Percentiles rank a stretch among this genome's conserved stretches.
Conservation (phyloP, 2,113 vertebrate species). For the Notarius quadriscutis region DNA sequence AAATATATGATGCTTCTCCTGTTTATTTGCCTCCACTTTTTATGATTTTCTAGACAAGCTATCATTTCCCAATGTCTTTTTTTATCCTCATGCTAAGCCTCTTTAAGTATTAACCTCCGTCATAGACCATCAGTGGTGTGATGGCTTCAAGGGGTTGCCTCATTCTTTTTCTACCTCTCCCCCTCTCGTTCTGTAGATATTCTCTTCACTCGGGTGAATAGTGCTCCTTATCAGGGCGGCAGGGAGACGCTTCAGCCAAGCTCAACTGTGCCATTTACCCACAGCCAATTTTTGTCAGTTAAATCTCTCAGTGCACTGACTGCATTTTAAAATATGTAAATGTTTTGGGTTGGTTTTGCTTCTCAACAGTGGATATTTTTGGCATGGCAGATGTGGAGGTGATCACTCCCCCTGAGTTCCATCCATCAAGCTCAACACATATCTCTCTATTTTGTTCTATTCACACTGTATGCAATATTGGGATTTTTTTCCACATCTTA, state of each 20-base stretch:
- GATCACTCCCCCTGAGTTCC: slow-evolving; percentile 10
- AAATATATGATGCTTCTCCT: neutral
- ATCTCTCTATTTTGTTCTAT: slow-evolving; percentile 9
- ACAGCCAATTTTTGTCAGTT: slow-evolving; percentile 52
- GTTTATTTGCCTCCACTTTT: slow-evolving; percentile 17
- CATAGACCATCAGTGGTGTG: slow-evolving; percentile 50
- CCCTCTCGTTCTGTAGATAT: slow-evolving; percentile 45
- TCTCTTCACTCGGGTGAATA: slow-evolving; percentile 49
- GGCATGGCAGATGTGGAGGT: neutral
- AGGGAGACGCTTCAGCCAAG: slow-evolving; percentile 52
- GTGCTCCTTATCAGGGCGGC: slow-evolving; percentile 49
- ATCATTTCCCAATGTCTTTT: slow-evolving; percentile 27
- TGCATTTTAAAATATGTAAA: slow-evolving; percentile 56
- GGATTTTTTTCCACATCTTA: neutral
- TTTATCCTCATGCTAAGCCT: slow-evolving; percentile 43
- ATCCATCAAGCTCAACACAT: slow-evolving; percentile 20
- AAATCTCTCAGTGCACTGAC: slow-evolving; percentile 35
- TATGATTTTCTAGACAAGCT: slow-evolving; percentile 18
- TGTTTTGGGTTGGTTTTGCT: slow-evolving; percentile 34
- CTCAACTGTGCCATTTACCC: slow-evolving; percentile 53
- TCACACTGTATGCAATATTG: no score
- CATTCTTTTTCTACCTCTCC: neutral
- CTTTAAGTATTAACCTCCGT: slow-evolving; percentile 45
- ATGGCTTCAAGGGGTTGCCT: slow-evolving; percentile 51
- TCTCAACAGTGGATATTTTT: slow-evolving; percentile 32